These are phyloP conservation scores for Neodontobutis hainanensis DNA, from an alignment of 2,113 vertebrate genomes.

Conservation along the genomic window DNA sequence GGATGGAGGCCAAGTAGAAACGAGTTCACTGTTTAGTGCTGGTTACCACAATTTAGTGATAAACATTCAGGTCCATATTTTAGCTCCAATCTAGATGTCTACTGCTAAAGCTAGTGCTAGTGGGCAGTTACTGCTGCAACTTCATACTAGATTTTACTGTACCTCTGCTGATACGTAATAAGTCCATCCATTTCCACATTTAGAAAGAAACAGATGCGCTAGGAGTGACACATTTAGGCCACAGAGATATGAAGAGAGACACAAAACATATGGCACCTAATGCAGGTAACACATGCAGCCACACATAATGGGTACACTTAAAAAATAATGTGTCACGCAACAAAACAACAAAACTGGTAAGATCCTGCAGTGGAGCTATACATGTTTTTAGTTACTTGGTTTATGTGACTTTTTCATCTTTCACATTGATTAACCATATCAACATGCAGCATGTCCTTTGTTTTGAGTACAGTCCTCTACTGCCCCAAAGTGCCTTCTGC, in stretches of 20 bases:
- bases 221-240: slow-evolving; percentile 7
- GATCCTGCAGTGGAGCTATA: too few species aligned
- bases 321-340: neutral
- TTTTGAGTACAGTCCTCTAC: neutral
- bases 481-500: neutral
- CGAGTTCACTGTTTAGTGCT: slow-evolving; percentile 21
- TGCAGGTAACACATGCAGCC: neutral
- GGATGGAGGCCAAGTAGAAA: slow-evolving; percentile 16
- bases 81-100: slow-evolving; percentile 3
- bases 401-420: too few species aligned
- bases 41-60: slow-evolving; percentile 1
- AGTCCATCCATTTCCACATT: neutral
- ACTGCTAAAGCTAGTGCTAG: neutral
- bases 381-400: too few species aligned
- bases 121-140: neutral
- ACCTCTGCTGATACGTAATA: neutral
- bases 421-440: too few species aligned
- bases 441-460: neutral
- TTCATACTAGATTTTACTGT: neutral
- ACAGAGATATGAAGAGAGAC: neutral
- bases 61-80: neutral
- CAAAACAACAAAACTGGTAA: too few species aligned
- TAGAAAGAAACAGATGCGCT: neutral
- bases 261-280: slow-evolving; percentile 1
- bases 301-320: neutral